Percentiles rank a stretch among this genome's conserved stretches.
phyloP scores from a whole-genome alignment of 2,113 vertebrate genomes.

The Pterocles burchelli region DNA sequence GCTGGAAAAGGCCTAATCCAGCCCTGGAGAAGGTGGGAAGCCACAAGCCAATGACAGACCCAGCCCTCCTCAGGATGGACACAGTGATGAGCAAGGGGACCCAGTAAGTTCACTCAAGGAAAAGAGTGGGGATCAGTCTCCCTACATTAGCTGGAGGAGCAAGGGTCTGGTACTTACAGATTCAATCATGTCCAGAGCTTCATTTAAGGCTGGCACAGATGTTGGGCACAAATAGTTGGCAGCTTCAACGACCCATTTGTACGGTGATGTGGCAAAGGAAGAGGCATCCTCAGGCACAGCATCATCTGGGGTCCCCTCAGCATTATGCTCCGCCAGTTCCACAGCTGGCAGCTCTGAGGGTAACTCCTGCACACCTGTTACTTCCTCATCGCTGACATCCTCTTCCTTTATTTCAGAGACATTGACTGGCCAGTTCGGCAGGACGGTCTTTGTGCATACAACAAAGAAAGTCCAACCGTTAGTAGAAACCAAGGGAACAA shows the following conservation, averaged over 20 bases:
- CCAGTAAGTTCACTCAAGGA: background rate
- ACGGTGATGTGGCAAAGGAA: conserved; percentile 44
- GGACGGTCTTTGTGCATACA: conserved; percentile 6
- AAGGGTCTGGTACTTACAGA: conserved; percentile 77
- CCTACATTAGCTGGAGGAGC: background rate
- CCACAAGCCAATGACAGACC: background rate
- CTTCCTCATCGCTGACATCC: conserved; percentile 70
- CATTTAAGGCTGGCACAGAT: conserved; percentile 79
- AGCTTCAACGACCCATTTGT: conserved; percentile 91
- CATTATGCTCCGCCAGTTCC: conserved; percentile 9
- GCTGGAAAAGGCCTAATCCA: background rate
- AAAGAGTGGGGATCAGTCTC: background rate
- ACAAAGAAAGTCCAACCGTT: background rate
- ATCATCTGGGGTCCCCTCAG: conserved; percentile 20
- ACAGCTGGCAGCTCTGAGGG: conserved; percentile 7
- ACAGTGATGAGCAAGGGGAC: background rate
- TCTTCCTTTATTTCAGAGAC: conserved; percentile 70
- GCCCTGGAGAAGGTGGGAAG: background rate
- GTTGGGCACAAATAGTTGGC: conserved; percentile 85
- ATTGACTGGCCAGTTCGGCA: background rate
- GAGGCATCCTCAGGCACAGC: conserved; percentile 57
- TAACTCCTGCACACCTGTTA: background rate
- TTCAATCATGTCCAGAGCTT: conserved; percentile 94
- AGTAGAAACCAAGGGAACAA: background rate
- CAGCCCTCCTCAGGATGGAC: background rate